Evolutionary conservation across 2,888 invertebrate species (phyloP).

Genomic region (Carabus problematicus): DNA sequence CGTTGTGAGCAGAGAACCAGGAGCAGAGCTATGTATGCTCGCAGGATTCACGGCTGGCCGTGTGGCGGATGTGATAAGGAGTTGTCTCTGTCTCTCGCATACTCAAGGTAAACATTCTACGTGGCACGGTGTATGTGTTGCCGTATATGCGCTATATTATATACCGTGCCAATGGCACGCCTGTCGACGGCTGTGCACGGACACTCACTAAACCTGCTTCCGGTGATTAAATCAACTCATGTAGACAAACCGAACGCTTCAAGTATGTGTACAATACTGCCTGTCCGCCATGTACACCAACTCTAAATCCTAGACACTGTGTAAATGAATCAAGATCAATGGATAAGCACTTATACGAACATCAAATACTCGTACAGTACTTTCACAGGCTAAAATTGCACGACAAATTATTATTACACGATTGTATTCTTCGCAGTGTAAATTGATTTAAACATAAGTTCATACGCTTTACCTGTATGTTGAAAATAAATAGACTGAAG

Average conservation of each 20-base stretch:
- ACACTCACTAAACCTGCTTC: conserved; percentile 2
- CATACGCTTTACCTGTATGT: too few relatives aligned
- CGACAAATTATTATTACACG: too few relatives aligned
- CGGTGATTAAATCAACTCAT: conserved; percentile 5
- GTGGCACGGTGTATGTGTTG: background rate
- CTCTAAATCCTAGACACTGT: too few relatives aligned
- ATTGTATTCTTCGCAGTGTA: too few relatives aligned
- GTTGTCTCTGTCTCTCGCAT: background rate
- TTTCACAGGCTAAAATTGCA: too few relatives aligned
- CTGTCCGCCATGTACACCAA: too few relatives aligned
- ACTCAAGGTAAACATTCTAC: conserved; percentile 12
- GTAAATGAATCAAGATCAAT: too few relatives aligned
- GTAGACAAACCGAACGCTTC: background rate
- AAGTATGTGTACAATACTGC: too few relatives aligned
- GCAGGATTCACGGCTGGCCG: background rate
- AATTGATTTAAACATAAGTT: too few relatives aligned
- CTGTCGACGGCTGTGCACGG: background rate
- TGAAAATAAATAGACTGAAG: too few relatives aligned
- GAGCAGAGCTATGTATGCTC: background rate
- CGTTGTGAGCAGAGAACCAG: background rate
- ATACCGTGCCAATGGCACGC: background rate
- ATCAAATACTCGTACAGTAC: too few relatives aligned
- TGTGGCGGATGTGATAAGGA: conserved; percentile 8
- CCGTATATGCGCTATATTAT: background rate
- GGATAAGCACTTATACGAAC: too few relatives aligned